phyloP scores from a whole-genome alignment of 2,797 vertebrate species.

The Channallabes apus region DNA sequence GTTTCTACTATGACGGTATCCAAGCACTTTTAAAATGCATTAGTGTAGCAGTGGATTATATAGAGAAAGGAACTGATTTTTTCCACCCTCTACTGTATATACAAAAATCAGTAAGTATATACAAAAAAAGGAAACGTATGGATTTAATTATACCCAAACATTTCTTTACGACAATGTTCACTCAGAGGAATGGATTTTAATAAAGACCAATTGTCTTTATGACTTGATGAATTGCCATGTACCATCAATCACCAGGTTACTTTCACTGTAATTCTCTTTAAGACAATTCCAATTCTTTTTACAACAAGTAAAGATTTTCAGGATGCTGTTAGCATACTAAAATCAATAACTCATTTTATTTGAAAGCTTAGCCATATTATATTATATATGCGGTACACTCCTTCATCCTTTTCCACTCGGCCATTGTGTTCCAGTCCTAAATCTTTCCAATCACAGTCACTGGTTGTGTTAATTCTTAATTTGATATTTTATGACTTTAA shows the following conservation, averaged over 20 bases:
- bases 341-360: conserved; percentile 45
- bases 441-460: conserved; percentile 46
- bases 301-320: conserved; percentile 40
- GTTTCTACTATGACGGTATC: no score
- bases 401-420: conserved; percentile 32
- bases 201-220: conserved; percentile 43
- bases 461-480: conserved; percentile 49
- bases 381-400: neutral
- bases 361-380: conserved; percentile 27
- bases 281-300: conserved; percentile 30
- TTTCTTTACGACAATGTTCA: neutral
- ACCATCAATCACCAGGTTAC: conserved; percentile 40
- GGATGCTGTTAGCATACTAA: conserved; percentile 22
- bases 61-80: no score
- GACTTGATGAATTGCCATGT: conserved; percentile 38
- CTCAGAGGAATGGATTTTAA: conserved; percentile 18
- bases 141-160: neutral
- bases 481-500: conserved; percentile 41
- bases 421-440: conserved; percentile 10
- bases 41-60: neutral
- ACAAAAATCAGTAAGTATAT: no score
- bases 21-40: neutral
- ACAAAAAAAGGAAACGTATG: neutral
- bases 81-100: no score
- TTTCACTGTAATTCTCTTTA: conserved; percentile 38